Evolutionary conservation across 2,888 invertebrate genomes (phyloP), one percentile per base, ranked within the genome.

Genomic region (Argyra leucocephala): DNA sequence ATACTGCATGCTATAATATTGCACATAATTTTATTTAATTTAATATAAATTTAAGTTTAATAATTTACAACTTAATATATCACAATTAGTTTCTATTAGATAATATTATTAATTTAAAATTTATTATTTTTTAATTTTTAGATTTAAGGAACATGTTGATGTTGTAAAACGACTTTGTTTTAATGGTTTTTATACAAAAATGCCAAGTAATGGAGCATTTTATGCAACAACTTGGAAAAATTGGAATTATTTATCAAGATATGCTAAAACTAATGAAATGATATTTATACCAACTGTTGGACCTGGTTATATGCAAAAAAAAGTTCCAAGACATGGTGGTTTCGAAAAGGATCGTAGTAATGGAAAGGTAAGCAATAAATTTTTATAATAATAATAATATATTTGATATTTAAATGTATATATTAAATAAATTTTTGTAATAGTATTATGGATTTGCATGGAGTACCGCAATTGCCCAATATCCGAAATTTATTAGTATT

Each of bases 291-390:
- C 88, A 15, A 86, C 87, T 22, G 83, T 88, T 10, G 87, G 87
- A 1, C 88, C 88, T 1, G 89, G 89, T 22, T 89, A 87, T 75
- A 82, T 85, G 7, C 88, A 88, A 71, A 84, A 85, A 1, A 84
- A 83, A 70, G 74, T 76, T 66, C 76, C 79, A 9, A 73, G 77
- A 0, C 77, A 77, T 62, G 77, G 77, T 0, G 76, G 77, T 65
- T 75, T 77, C 63, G 76, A 78, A 66, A 70, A 79, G 21, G 77
- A 79, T 71, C 75, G 80, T 22, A 78, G 78, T 68, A 78, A 78
- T 69, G 80, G 79, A 48, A 70, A 78, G 65, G 79, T 79, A 72
- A 73, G 71, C 1, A 31, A 26, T 26, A 26, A 26, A 26, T 26
- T n/a, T n/a, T n/a, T 7, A 31, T 31, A 31, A 31, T 31, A 31